Evolutionary conservation across 2,113 vertebrate genomes (phyloP).

Genomic region (Ellobius talpinus): DNA sequence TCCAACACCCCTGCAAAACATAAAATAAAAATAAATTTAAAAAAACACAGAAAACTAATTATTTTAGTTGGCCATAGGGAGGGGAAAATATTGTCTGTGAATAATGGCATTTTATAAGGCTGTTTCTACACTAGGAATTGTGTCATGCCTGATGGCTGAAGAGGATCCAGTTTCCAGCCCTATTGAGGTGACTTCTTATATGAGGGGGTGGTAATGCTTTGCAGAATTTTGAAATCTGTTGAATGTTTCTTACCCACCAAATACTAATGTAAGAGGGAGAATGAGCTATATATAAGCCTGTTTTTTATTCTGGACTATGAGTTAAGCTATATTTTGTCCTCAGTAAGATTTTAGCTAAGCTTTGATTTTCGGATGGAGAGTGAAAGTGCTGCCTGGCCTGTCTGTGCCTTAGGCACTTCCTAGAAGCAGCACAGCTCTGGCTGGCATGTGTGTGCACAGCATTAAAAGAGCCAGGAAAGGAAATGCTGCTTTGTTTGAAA

Average conservation of each 20-base stretch:
- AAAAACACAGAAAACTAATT: background rate
- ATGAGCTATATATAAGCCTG: background rate
- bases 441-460: background rate
- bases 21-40: background rate
- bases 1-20: background rate
- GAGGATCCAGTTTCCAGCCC: background rate
- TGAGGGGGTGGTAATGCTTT: background rate
- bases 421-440: background rate
- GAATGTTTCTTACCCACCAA: constrained; percentile 36
- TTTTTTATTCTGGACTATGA: constrained; percentile 28
- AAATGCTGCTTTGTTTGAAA: constrained; percentile 53
- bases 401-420: constrained; percentile 21
- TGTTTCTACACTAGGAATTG: background rate
- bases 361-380: constrained; percentile 16
- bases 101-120: background rate
- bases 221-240: constrained; percentile 42
- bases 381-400: background rate
- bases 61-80: background rate
- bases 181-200: background rate
- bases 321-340: constrained; percentile 19
- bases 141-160: background rate
- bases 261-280: background rate
- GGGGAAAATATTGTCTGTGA: background rate
- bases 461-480: constrained; percentile 44
- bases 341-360: background rate